A percentile compares a stretch with the other conserved stretches of the same genome.
These are phyloP conservation scores for Ostrea edulis DNA, from an alignment of 1,140 invertebrate species.

Conservation along the genomic window DNA sequence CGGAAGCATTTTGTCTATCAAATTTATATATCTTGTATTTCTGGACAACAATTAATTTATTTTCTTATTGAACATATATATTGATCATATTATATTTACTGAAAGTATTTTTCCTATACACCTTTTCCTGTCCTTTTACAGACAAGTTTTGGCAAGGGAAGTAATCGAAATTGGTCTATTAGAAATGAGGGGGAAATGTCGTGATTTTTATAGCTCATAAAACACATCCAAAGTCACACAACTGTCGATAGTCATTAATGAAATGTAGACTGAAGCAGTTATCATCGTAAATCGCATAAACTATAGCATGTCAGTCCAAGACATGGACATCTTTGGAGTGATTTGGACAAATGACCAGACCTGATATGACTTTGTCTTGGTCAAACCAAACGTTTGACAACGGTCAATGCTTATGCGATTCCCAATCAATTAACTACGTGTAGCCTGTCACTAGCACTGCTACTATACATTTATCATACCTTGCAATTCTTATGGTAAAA, in stretches of 20 bases:
- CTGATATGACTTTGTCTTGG: neutral
- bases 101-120: too few relatives aligned
- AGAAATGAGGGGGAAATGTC: neutral
- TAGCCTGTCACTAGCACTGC: neutral
- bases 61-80: too few relatives aligned
- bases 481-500: too few relatives aligned
- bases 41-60: too few relatives aligned
- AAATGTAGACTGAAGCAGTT: neutral
- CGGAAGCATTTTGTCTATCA: too few relatives aligned
- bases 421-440: neutral
- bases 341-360: conserved; percentile 5
- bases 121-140: too few relatives aligned
- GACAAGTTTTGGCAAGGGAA: too few relatives aligned
- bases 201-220: conserved; percentile 14
- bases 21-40: too few relatives aligned
- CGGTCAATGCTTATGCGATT: neutral
- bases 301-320: neutral
- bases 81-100: too few relatives aligned
- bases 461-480: too few relatives aligned
- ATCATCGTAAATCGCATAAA: neutral
- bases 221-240: neutral
- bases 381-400: neutral
- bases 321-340: neutral
- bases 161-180: neutral
- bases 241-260: conserved; percentile 9